These are phyloP conservation scores for Nemapogon koenigi DNA, from an alignment of 2,888 invertebrate genomes.

Conservation along the genomic window DNA sequence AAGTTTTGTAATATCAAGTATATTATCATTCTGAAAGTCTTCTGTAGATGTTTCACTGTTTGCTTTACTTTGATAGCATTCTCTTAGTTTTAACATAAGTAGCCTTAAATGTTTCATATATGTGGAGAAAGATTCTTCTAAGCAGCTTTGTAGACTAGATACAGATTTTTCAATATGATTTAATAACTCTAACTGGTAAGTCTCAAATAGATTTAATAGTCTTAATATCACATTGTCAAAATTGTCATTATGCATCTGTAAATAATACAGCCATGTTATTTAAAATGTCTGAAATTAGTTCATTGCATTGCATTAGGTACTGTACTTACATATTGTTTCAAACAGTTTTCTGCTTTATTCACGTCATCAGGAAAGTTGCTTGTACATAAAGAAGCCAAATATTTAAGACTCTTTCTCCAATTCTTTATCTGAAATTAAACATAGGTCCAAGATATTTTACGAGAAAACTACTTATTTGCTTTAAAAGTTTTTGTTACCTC, in stretches of 20 bases:
- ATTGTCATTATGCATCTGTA: conserved; percentile 37
- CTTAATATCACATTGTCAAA: conserved; percentile 31
- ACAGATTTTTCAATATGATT: conserved; percentile 15
- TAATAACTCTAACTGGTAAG: not conserved
- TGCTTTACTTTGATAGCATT: conserved; percentile 24
- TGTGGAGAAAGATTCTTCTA: conserved; percentile 23
- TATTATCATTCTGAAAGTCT: not conserved
- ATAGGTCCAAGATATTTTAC: conserved; percentile 1
- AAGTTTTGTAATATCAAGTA: conserved; percentile 4
- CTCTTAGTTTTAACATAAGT: conserved; percentile 24
- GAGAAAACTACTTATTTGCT: not conserved
- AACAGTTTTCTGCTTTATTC: conserved; percentile 22
- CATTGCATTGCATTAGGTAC: not conserved
- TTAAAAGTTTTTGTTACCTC: conserved; percentile 23
- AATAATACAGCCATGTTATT: too few species aligned
- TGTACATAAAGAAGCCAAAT: conserved; percentile 28
- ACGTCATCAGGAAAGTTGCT: conserved; percentile 23
- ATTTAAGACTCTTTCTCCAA: conserved; percentile 37
- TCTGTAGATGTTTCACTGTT: conserved; percentile 2
- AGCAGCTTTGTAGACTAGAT: conserved; percentile 25
- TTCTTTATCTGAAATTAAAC: conserved; percentile 28
- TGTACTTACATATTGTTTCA: conserved; percentile 32
- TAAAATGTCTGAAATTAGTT: too few species aligned
- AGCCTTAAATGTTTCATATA: conserved; percentile 25
- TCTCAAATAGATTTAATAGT: conserved; percentile 15